Evolutionary conservation across 2,888 invertebrate genomes (phyloP).

Genomic region (Athetis lepigone): DNA sequence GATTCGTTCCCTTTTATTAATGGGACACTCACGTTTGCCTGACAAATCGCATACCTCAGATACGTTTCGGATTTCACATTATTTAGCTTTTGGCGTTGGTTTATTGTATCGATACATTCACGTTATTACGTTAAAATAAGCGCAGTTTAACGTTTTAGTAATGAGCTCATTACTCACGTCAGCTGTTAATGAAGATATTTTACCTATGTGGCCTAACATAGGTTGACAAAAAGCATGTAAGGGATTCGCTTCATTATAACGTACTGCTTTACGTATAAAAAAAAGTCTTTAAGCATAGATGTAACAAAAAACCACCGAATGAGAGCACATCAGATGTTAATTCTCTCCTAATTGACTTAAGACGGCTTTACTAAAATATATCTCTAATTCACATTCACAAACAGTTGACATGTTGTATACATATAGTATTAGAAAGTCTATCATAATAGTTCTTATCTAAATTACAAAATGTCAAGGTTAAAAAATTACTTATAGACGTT

Average conservation of each 20-base stretch:
- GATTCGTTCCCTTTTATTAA: constrained; percentile 87
- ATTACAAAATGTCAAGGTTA: too few species aligned
- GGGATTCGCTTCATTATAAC: neutral
- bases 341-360: constrained; percentile 72
- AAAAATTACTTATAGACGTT: neutral
- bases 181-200: constrained; percentile 3
- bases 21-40: constrained; percentile 85
- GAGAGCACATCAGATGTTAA: constrained; percentile 70
- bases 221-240: too few species aligned
- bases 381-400: constrained; percentile 63
- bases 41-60: constrained; percentile 80
- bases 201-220: too few species aligned
- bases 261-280: constrained; percentile 34
- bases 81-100: constrained; percentile 53
- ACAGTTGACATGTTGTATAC: constrained; percentile 28
- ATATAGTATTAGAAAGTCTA: too few species aligned
- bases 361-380: constrained; percentile 65
- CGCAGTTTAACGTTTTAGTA: constrained; percentile 32
- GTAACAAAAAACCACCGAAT: constrained; percentile 69
- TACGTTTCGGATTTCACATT: constrained; percentile 65
- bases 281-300: constrained; percentile 42
- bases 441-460: too few species aligned
- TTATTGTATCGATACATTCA: constrained; percentile 57
- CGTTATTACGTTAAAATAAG: constrained; percentile 43
- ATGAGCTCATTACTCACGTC: constrained; percentile 11